A percentile compares a stretch with the other conserved stretches of the same genome.
Evolutionary conservation across 2,797 vertebrate genomes (phyloP).

Genomic region (Falco naumanni): DNA sequence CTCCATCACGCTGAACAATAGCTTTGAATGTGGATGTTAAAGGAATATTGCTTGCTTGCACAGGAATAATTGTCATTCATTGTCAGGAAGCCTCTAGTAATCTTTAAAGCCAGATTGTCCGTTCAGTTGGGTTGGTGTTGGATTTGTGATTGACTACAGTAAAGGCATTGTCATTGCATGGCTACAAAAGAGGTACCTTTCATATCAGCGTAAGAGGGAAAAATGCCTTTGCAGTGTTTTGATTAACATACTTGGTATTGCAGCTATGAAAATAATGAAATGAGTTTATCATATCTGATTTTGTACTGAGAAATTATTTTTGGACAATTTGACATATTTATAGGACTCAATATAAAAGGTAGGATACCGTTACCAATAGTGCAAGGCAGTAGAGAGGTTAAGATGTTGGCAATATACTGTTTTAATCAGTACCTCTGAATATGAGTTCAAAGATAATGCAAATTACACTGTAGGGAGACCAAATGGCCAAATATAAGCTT

Average conservation of each 20-base stretch:
- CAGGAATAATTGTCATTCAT: conserved; percentile 40
- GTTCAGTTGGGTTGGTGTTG: background rate
- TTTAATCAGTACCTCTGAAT: background rate
- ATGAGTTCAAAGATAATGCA: background rate
- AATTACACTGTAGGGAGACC: background rate
- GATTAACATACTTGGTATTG: background rate
- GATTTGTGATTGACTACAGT: background rate
- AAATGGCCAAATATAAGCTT: background rate
- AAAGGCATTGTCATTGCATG: background rate
- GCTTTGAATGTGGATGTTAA: background rate
- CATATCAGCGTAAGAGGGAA: background rate
- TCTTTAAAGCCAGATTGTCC: conserved; percentile 23
- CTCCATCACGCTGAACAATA: background rate
- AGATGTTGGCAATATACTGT: background rate
- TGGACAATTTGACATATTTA: background rate
- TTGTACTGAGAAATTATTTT: background rate
- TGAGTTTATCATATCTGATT: background rate
- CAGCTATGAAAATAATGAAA: background rate
- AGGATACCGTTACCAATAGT: background rate
- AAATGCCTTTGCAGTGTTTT: background rate
- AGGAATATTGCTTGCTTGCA: conserved; percentile 34
- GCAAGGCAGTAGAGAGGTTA: background rate
- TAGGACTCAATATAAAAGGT: background rate
- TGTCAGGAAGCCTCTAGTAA: conserved; percentile 29
- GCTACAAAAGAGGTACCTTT: background rate